Percentiles rank a stretch among this genome's conserved stretches.
Conservation (phyloP, 1,140 invertebrate species). For the Papilio aristodemus region DNA sequence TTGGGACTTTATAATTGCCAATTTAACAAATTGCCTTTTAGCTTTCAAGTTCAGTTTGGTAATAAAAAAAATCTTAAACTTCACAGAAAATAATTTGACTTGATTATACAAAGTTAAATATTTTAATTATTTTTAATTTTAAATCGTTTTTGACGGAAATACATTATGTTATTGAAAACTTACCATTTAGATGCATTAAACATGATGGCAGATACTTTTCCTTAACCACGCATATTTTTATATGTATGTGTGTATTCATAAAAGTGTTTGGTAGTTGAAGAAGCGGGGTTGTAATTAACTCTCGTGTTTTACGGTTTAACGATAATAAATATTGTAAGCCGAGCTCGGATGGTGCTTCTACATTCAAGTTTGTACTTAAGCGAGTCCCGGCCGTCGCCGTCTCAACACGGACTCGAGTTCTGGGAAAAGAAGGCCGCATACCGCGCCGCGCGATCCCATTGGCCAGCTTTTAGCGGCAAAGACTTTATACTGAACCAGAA, state of each 20-base stretch:
- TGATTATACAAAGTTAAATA: too few relatives aligned
- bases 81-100: too few relatives aligned
- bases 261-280: constrained; percentile 1
- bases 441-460: constrained; percentile 57
- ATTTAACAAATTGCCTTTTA: background rate
- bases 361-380: constrained; percentile 41
- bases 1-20: background rate
- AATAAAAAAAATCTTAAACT: too few relatives aligned
- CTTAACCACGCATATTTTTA: too few relatives aligned
- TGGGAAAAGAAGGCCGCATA: constrained; percentile 77
- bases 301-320: constrained; percentile 10
- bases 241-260: background rate
- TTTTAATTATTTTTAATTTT: too few relatives aligned
- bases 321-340: constrained; percentile 22
- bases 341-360: constrained; percentile 29
- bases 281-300: constrained; percentile 10
- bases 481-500: constrained; percentile 46
- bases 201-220: too few relatives aligned
- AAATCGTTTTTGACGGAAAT: too few relatives aligned
- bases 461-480: constrained; percentile 49
- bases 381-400: constrained; percentile 40
- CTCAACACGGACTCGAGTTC: constrained; percentile 55
- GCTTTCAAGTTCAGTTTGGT: too few relatives aligned
- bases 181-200: too few relatives aligned
- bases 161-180: too few relatives aligned